A percentile compares a stretch with the other conserved stretches of the same genome.
phyloP scores from a whole-genome alignment of 2,113 vertebrate genomes.

The Chrysemys picta region DNA sequence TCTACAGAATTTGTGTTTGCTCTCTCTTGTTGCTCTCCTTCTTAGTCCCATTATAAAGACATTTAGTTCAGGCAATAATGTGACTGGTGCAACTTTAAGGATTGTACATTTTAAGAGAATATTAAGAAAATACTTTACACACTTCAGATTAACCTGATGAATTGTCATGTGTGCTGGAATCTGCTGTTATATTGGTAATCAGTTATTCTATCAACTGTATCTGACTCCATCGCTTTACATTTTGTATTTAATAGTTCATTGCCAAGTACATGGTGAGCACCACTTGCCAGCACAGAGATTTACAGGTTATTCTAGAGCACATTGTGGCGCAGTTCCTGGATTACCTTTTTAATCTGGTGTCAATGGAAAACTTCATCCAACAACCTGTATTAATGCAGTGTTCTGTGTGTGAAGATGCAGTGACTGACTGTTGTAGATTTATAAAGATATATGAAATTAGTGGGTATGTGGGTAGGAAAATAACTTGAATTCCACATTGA shows the following conservation, averaged over 20 bases:
- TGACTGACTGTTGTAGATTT: neutral
- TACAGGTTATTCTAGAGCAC: neutral
- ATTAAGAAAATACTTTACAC: neutral
- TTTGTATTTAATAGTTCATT: neutral
- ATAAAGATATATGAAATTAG: neutral
- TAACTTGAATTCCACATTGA: neutral
- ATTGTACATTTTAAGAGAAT: neutral
- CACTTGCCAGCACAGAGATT: neutral
- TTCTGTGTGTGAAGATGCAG: neutral
- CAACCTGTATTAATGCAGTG: neutral
- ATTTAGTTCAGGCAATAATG: neutral
- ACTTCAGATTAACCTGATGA: neutral
- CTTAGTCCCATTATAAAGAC: neutral
- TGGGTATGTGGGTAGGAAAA: neutral
- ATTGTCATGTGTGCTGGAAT: neutral
- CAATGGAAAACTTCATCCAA: neutral
- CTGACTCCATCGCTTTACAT: neutral
- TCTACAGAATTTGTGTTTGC: neutral
- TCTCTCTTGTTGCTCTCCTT: rapidly evolving
- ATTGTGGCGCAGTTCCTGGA: neutral
- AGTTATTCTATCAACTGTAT: neutral
- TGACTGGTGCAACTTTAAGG: neutral
- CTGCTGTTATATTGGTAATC: neutral
- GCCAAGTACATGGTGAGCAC: neutral
- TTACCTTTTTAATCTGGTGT: neutral